Conservation (phyloP, 2,888 invertebrate species). For the Leptopilina myrica region DNA sequence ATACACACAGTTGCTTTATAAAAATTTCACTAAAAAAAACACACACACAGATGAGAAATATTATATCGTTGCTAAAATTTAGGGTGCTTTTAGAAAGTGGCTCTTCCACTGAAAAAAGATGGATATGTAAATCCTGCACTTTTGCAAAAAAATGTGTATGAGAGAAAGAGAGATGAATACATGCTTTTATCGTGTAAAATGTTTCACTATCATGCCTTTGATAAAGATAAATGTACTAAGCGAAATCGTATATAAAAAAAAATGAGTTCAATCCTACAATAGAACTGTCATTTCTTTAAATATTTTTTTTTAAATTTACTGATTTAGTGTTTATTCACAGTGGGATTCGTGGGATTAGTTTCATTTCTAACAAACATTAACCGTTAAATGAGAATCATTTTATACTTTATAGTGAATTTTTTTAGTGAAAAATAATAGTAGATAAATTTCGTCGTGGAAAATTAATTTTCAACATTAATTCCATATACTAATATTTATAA, state of each 20-base stretch:
- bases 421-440: too few relatives aligned
- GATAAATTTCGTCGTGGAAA: too few relatives aligned
- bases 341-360: too few relatives aligned
- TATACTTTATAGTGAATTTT: too few relatives aligned
- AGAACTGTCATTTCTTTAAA: background rate
- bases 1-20: constrained; percentile 17
- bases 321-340: too few relatives aligned
- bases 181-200: constrained; percentile 22
- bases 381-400: too few relatives aligned
- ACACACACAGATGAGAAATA: background rate
- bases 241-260: background rate
- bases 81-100: constrained; percentile 23
- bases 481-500: too few relatives aligned
- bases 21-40: constrained; percentile 26
- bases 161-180: background rate
- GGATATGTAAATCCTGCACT: constrained; percentile 28
- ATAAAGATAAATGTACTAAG: constrained; percentile 10
- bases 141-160: background rate
- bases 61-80: constrained; percentile 16
- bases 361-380: too few relatives aligned
- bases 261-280: background rate
- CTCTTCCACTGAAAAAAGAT: constrained; percentile 16
- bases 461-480: too few relatives aligned
- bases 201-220: background rate
- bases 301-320: background rate